phyloP scores from a whole-genome alignment of 2,113 vertebrate species.

The Varanus komodoensis region DNA sequence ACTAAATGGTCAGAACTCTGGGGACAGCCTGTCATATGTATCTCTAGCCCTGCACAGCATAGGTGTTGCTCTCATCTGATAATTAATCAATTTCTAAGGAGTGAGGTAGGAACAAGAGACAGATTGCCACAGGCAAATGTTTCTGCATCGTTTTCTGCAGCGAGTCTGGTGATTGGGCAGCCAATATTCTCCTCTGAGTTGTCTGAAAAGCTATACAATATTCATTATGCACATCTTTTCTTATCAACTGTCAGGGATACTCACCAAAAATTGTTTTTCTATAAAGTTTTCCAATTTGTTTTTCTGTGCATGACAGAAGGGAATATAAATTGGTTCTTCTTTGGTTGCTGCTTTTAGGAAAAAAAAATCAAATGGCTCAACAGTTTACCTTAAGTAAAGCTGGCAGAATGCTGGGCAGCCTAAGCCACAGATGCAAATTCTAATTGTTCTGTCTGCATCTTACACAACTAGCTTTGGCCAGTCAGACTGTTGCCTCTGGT shows the following conservation, averaged over 20 bases:
- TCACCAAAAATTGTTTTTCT: conserved; percentile 10
- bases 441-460: conserved; percentile 40
- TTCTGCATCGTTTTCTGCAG: not conserved
- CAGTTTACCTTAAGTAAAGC: conserved; percentile 52
- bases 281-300: conserved; percentile 28
- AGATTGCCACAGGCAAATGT: not conserved
- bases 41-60: not conserved
- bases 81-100: not conserved
- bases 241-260: not conserved
- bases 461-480: not conserved
- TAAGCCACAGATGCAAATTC: conserved; percentile 10
- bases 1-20: not conserved
- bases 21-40: not conserved
- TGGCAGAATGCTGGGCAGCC: conserved; percentile 30
- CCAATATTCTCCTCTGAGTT: not conserved
- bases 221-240: not conserved
- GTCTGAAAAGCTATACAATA: not conserved
- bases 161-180: not conserved
- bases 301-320: conserved; percentile 33
- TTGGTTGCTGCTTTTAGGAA: conserved; percentile 60
- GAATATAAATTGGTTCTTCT: conserved; percentile 52
- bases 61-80: not conserved
- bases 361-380: conserved; percentile 47
- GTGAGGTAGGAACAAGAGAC: not conserved
- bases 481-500: conserved; percentile 31